Conservation (phyloP, 2,888 invertebrate genomes). For the Monochamus alternatus region DNA sequence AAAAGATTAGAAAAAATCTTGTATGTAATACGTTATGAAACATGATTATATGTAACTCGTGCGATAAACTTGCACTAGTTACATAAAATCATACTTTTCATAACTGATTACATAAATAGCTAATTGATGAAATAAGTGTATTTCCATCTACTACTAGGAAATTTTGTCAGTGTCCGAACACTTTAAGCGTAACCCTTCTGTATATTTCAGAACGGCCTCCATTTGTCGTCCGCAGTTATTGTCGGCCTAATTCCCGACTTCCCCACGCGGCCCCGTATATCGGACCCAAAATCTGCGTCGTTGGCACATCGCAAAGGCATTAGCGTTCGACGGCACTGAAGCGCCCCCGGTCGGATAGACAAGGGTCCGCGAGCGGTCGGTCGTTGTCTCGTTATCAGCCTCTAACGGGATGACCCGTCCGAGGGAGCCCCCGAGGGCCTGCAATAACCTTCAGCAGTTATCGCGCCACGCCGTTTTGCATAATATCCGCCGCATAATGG, state of each 20-base stretch:
- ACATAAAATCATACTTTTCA: too few relatives aligned
- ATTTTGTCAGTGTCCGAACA: too few relatives aligned
- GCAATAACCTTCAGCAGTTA: conserved; percentile 63
- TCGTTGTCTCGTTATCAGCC: conserved; percentile 67
- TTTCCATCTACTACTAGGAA: too few relatives aligned
- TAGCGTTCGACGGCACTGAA: conserved; percentile 37
- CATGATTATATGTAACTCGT: too few relatives aligned
- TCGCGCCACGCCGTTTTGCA: conserved; percentile 50
- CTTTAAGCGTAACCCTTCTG: too few relatives aligned
- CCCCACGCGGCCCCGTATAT: background rate
- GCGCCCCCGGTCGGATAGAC: conserved; percentile 42
- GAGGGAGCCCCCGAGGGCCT: conserved; percentile 55
- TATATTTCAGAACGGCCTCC: too few relatives aligned
- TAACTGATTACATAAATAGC: too few relatives aligned
- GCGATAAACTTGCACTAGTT: too few relatives aligned
- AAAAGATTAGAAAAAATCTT: too few relatives aligned
- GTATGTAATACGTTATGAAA: too few relatives aligned
- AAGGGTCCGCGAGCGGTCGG: conserved; percentile 47
- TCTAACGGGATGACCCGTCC: conserved; percentile 69
- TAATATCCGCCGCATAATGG: conserved; percentile 28
- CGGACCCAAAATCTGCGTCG: conserved; percentile 34
- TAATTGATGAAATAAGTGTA: too few relatives aligned
- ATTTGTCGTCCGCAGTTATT: too few relatives aligned
- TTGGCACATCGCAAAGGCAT: conserved; percentile 40
- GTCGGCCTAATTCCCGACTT: background rate